Conservation (phyloP, 2,113 vertebrate genomes). For the Recurvirostra avosetta region DNA sequence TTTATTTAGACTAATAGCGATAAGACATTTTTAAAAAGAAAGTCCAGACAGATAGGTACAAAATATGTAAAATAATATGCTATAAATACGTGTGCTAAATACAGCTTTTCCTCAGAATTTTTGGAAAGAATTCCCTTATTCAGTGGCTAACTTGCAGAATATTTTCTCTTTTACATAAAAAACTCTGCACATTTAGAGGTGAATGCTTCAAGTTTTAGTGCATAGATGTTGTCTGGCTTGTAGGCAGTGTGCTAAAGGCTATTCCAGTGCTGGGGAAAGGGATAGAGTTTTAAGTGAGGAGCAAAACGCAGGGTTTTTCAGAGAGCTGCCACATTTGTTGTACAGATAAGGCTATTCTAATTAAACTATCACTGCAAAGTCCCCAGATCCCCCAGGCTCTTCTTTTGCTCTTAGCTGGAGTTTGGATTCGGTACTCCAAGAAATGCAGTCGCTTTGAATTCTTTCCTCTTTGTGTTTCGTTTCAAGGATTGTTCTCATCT, state of each 20-base stretch:
- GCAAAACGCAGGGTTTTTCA: conserved; percentile 20
- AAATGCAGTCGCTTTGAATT: conserved; percentile 35
- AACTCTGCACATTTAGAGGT: neutral
- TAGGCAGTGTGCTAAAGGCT: neutral
- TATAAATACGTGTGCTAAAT: conserved; percentile 2
- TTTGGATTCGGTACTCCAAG: conserved; percentile 20
- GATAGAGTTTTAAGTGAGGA: neutral
- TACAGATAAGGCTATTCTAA: conserved; percentile 52
- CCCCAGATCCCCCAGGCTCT: conserved; percentile 23
- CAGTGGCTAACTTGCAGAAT: neutral
- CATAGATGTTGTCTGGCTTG: neutral
- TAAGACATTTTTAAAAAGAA: neutral
- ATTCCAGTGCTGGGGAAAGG: neutral
- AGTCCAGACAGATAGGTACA: conserved; percentile 14
- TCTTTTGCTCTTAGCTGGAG: conserved; percentile 62
- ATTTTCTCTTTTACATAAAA: neutral
- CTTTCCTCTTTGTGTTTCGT: conserved; percentile 35
- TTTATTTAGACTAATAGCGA: conserved; percentile 26
- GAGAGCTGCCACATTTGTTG: conserved; percentile 25
- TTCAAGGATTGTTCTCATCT: conserved; percentile 54
- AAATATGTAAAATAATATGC: conserved; percentile 26
- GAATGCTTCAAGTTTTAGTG: neutral
- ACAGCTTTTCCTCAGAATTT: neutral
- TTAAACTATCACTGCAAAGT: conserved; percentile 50
- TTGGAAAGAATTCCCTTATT: neutral